Evolutionary conservation across 64 coral and sea anemone species (phyloP), one percentile per base, ranked within the genome.

Genomic region (Dendrophyllia cribrosa): DNA sequence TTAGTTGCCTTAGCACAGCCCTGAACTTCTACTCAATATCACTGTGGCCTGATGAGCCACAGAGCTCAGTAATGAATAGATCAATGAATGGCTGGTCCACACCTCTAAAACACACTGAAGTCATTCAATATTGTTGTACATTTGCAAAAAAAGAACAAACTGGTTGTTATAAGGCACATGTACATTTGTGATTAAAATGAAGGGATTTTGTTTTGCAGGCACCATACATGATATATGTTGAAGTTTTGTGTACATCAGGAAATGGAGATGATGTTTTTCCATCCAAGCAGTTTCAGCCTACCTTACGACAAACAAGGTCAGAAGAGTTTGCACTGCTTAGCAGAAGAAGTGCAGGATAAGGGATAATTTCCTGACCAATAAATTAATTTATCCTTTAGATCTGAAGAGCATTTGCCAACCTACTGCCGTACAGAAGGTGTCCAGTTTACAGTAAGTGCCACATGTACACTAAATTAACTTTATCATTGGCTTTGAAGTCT

Each of bases 211-310:
- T 15, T 58, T 59, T 12, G 6, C 81, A 99, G 97, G 97, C 97
- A 45, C 97, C 94, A 16, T 99, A 99, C 51, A 92, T 99, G 77
- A 96, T 99, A 25, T 96, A 99, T 81, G 97, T 99, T 25, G 97
- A 99, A 66, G 97, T 99, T 15, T 76, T 99, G 23, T 93, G 91
- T 3, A 89, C 86, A 21, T 62, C 86, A 52, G 94, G 89, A 70
- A 91, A 91, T 79, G 94, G 87, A 49, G 88, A 90, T 79, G 91
- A 96, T 48, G 83, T 94, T 72, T 79, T 96, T 64, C 97, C 97
- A 48, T 88, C 94, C 5, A 99, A 99, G 12, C 82, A 86, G 66
- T 96, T 99, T 63, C 86, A 88, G 6, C 68, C 52, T 21, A 88
- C 95, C 6, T 77, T 99, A 7, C 95, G 97, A 66, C 97, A 98